A percentile compares a stretch with the other conserved stretches of the same genome.
These are phyloP conservation scores for Papilio xuthus DNA, from an alignment of 1,140 invertebrate genomes.

Conservation along the genomic window DNA sequence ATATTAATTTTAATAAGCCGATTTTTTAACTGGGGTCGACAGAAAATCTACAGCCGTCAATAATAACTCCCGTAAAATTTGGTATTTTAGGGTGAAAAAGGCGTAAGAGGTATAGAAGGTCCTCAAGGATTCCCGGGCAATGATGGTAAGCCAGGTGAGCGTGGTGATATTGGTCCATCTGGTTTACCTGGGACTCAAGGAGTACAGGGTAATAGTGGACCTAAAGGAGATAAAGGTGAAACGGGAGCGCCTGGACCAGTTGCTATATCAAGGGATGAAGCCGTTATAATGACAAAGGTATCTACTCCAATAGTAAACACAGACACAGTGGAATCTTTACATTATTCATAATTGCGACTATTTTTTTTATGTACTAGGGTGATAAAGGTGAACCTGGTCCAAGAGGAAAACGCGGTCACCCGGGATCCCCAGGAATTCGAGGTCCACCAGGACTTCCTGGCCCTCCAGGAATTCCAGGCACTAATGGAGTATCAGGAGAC, in stretches of 20 bases:
- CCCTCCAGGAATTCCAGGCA: conserved; percentile 85
- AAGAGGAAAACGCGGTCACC: conserved; percentile 88
- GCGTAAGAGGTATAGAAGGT: conserved; percentile 83
- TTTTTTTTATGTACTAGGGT: conserved; percentile 77
- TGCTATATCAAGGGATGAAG: conserved; percentile 77
- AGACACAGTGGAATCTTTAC: neutral
- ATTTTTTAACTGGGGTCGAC: neutral
- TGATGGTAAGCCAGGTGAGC: conserved; percentile 80
- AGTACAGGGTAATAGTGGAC: conserved; percentile 83
- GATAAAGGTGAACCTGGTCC: conserved; percentile 91
- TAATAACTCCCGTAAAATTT: neutral
- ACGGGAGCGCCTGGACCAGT: conserved; percentile 86
- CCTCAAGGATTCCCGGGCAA: conserved; percentile 84
- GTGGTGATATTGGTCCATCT: conserved; percentile 84
- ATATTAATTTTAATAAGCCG: neutral
- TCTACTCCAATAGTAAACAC: neutral
- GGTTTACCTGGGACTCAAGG: conserved; percentile 86
- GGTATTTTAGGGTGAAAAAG: conserved; percentile 80
- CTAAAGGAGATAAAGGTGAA: conserved; percentile 86
- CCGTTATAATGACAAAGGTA: conserved; percentile 70
- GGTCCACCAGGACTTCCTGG: conserved; percentile 85
- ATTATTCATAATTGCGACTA: too few relatives aligned
- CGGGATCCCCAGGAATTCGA: conserved; percentile 86
- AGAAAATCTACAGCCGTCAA: neutral
- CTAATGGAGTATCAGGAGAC: conserved; percentile 85